A percentile compares a stretch with the other conserved stretches of the same genome.
These are phyloP conservation scores for Dromiciops gliroides DNA, from an alignment of 2,113 vertebrate genomes.

Conservation along the genomic window DNA sequence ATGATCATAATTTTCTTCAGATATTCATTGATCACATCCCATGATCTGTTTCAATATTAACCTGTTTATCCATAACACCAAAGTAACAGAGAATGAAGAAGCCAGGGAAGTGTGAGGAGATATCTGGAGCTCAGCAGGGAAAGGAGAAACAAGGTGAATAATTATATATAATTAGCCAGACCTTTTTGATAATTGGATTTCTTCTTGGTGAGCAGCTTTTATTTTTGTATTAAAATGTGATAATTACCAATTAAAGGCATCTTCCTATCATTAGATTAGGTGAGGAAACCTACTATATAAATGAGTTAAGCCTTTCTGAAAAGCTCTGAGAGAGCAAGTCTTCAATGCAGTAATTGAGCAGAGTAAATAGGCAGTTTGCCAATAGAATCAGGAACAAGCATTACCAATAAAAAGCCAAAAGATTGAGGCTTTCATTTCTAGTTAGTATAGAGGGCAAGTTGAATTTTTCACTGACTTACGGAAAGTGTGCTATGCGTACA, in stretches of 20 bases:
- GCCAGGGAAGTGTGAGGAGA: not conserved
- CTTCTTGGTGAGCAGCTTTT: not conserved
- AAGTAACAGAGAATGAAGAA: not conserved
- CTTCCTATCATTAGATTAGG: not conserved
- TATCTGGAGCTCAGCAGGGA: not conserved
- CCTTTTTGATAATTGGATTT: not conserved
- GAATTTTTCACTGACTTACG: not conserved
- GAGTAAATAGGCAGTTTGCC: not conserved
- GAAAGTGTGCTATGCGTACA: not conserved
- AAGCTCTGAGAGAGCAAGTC: not conserved
- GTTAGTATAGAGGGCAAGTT: not conserved
- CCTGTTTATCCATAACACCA: not conserved
- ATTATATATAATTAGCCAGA: not conserved
- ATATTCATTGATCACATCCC: not conserved
- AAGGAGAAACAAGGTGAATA: not conserved
- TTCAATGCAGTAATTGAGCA: not conserved
- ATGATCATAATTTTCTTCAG: not conserved
- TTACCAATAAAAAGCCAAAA: not conserved
- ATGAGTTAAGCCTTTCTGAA: not conserved
- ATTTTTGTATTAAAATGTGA: not conserved
- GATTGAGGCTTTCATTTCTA: not conserved
- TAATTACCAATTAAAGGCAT: not conserved
- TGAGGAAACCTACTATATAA: not conserved
- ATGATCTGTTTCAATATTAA: not conserved
- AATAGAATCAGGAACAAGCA: not conserved